phyloP scores from a whole-genome alignment of 2,113 vertebrate species.

The Spea multiplicata region DNA sequence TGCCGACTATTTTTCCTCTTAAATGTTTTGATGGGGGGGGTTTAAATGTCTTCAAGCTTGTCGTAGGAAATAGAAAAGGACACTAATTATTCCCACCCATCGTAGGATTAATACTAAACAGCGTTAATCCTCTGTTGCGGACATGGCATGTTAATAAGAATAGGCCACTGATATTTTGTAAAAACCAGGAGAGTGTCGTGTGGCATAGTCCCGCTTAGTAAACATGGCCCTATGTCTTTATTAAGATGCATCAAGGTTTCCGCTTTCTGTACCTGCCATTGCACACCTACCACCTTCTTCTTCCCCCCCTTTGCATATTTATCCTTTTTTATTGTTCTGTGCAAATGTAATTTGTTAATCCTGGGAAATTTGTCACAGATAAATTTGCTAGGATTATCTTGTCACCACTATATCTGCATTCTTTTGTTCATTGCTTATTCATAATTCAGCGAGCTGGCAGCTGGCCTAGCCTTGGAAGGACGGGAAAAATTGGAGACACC shows the following conservation, averaged over 20 bases:
- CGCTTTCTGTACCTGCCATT: constrained; percentile 40
- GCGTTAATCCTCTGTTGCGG: constrained; percentile 14
- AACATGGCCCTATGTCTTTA: constrained; percentile 39
- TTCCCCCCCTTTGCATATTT: constrained; percentile 47
- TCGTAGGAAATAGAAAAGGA: too few relatives aligned
- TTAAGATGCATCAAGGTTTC: constrained; percentile 38
- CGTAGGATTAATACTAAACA: constrained; percentile 33
- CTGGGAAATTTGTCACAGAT: constrained; percentile 88
- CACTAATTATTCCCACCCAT: constrained; percentile 26
- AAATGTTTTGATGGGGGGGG: too few relatives aligned
- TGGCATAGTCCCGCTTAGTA: constrained; percentile 23
- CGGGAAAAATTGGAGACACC: constrained; percentile 78
- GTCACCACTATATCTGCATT: constrained; percentile 86
- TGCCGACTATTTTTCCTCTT: too few relatives aligned
- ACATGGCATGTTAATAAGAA: constrained; percentile 22
- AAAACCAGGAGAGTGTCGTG: background rate
- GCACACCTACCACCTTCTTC: constrained; percentile 42
- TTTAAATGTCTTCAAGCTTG: too few relatives aligned
- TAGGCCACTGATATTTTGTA: constrained; percentile 7
- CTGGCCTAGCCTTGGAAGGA: constrained; percentile 64
- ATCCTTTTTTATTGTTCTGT: constrained; percentile 80
- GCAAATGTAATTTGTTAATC: constrained; percentile 90
- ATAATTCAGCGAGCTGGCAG: constrained; percentile 86
- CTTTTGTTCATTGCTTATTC: constrained; percentile 89
- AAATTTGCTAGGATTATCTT: constrained; percentile 90